Conservation (phyloP, 2,113 vertebrate genomes). For the Cyanistes caeruleus region DNA sequence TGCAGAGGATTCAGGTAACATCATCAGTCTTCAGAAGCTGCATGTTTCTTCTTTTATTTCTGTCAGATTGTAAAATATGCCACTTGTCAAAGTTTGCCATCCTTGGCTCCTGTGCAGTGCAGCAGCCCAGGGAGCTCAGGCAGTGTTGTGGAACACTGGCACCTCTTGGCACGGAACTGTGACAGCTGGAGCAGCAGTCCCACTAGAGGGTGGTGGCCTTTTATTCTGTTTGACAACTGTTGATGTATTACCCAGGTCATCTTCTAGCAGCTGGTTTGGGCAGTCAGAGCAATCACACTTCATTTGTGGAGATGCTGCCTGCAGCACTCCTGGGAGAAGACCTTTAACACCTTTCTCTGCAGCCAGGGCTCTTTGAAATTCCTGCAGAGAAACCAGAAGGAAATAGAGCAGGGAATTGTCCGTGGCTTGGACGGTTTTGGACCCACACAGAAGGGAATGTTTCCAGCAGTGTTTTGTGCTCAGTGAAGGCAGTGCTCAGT, state of each 20-base stretch:
- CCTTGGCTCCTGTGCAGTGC: not conserved
- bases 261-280: not conserved
- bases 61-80: not conserved
- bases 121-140: not conserved
- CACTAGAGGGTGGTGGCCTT: not conserved
- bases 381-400: not conserved
- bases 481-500: not conserved
- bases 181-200: not conserved
- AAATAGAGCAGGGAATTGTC: not conserved
- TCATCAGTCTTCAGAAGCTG: not conserved
- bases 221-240: not conserved
- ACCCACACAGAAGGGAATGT: not conserved
- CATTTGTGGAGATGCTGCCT: not conserved
- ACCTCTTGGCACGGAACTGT: not conserved
- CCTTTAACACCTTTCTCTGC: not conserved
- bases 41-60: rapidly evolving
- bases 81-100: not conserved
- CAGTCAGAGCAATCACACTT: not conserved
- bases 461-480: not conserved
- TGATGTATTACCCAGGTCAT: not conserved
- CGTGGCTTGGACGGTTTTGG: not conserved
- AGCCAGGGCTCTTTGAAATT: not conserved
- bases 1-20: slow-evolving; percentile 87
- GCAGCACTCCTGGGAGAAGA: not conserved
- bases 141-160: not conserved